These are phyloP conservation scores for Elysia chlorotica DNA, from an alignment of 1,140 invertebrate species.

Conservation along the genomic window DNA sequence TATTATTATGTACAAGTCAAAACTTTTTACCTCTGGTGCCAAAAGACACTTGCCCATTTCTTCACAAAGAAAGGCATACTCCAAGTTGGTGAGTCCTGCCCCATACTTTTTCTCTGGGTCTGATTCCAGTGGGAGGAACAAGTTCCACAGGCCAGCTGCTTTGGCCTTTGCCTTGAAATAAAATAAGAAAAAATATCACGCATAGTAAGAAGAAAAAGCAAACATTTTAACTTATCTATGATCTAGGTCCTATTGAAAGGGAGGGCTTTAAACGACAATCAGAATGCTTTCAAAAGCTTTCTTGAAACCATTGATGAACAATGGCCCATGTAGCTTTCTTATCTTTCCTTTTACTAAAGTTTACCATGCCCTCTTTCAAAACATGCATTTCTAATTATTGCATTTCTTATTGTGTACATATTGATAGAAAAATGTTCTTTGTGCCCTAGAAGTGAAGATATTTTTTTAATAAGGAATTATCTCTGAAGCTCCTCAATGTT, in stretches of 20 bases:
- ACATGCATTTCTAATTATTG: neutral
- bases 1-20: no score
- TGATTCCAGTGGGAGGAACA: constrained; percentile 62
- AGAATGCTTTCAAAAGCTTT: neutral
- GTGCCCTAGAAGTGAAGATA: neutral
- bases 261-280: no score
- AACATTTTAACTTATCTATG: no score
- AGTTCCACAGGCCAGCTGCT: constrained; percentile 62
- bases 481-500: no score
- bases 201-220: no score
- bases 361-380: no score
- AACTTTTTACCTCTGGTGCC: constrained; percentile 62
- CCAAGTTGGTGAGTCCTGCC: constrained; percentile 62
- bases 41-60: constrained; percentile 60
- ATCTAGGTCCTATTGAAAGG: neutral
- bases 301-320: neutral
- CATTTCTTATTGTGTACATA: neutral
- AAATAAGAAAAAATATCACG: constrained; percentile 7
- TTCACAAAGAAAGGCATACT: constrained; percentile 65
- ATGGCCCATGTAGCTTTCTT: neutral
- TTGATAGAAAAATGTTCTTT: neutral
- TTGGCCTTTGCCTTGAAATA: constrained; percentile 61
- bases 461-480: neutral
- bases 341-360: neutral
- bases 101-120: constrained; percentile 61